These are phyloP conservation scores for Salvelinus sp. DNA, from an alignment of 2,113 vertebrate species.

Conservation along the genomic window DNA sequence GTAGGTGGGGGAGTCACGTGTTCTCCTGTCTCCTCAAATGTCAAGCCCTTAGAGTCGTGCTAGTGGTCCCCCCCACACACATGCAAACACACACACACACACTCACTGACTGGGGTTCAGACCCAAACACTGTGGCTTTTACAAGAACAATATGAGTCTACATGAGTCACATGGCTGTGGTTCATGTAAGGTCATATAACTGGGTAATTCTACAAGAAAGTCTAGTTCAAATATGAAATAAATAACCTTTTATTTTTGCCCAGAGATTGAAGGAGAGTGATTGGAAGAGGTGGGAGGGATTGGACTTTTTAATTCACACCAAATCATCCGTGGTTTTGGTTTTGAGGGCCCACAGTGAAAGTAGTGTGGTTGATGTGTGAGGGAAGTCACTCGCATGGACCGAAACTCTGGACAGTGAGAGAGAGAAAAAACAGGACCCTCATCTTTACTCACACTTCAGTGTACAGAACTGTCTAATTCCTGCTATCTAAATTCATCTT, in stretches of 20 bases:
- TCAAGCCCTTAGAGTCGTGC: conserved; percentile 60
- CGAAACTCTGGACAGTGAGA: conserved; percentile 62
- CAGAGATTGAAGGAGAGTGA: neutral
- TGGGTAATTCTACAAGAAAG: conserved; percentile 6
- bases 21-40: conserved; percentile 57
- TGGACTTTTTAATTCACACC: neutral
- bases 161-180: conserved; percentile 21
- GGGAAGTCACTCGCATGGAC: conserved; percentile 60
- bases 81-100: conserved; percentile 26
- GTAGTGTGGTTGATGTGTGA: conserved; percentile 66
- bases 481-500: too few relatives aligned
- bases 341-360: conserved; percentile 57
- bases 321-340: conserved; percentile 39
- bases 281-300: neutral
- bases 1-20: conserved; percentile 70
- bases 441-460: conserved; percentile 4
- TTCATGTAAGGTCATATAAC: neutral
- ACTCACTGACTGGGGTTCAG: neutral
- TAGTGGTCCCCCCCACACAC: conserved; percentile 17
- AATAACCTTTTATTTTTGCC: neutral
- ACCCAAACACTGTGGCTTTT: too few relatives aligned
- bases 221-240: neutral
- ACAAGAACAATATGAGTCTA: neutral
- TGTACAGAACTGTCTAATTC: neutral
- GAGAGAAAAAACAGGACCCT: conserved; percentile 32